Conservation (phyloP, 2,797 vertebrate genomes). For the Coracias cyanogaster region DNA sequence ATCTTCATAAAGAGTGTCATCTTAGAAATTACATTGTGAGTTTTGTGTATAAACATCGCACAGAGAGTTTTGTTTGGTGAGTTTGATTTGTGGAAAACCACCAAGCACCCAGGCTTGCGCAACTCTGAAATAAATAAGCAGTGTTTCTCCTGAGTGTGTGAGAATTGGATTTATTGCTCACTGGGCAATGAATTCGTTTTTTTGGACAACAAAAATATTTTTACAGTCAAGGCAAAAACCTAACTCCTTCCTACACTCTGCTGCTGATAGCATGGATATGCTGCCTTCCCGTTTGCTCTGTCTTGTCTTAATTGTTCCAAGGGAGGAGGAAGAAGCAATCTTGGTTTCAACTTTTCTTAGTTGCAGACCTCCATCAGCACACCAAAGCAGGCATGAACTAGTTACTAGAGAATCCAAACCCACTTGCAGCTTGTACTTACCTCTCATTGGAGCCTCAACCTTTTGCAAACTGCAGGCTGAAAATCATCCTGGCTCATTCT, state of each 20-base stretch:
- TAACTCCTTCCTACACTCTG: not conserved
- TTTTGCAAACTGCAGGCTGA: not conserved
- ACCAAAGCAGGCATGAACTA: not conserved
- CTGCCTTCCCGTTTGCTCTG: not conserved
- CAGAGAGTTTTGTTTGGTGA: too few species aligned
- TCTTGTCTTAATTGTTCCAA: not conserved
- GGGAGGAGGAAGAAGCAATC: not conserved
- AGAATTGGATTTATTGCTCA: too few species aligned
- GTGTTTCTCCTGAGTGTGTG: too few species aligned
- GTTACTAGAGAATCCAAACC: not conserved
- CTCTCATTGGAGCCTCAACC: not conserved
- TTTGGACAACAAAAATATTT: not conserved
- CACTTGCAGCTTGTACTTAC: not conserved
- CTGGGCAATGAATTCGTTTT: too few species aligned
- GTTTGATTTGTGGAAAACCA: too few species aligned
- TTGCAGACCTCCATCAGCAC: not conserved
- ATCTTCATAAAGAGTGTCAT: too few species aligned
- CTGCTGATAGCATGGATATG: not conserved
- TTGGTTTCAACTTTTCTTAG: not conserved
- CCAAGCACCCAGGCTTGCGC: too few species aligned
- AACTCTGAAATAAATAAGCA: too few species aligned
- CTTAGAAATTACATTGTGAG: too few species aligned
- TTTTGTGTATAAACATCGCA: too few species aligned
- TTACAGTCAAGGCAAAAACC: not conserved
- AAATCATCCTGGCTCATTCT: not conserved